A percentile compares a stretch with the other conserved stretches of the same genome.
phyloP scores from a whole-genome alignment of 2,888 invertebrate genomes.

The Drosophila colorata region DNA sequence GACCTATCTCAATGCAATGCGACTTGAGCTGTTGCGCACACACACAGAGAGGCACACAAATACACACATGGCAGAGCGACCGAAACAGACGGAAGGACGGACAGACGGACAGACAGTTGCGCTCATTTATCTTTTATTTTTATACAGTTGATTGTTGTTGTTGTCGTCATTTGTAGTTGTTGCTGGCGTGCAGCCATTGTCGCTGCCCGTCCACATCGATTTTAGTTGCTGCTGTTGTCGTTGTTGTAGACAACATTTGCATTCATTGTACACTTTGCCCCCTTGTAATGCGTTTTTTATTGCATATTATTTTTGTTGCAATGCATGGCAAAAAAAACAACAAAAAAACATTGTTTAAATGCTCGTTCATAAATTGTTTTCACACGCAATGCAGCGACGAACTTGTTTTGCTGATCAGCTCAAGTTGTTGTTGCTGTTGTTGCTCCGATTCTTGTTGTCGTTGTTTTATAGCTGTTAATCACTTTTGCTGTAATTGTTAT shows the following conservation, averaged over 20 bases:
- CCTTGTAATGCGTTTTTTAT: slow-evolving; percentile 66
- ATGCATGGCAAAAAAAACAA: slow-evolving; percentile 13
- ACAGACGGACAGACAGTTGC: slow-evolving; percentile 50
- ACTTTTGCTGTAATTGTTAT: slow-evolving; percentile 67
- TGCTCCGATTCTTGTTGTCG: slow-evolving; percentile 41
- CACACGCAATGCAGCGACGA: slow-evolving; percentile 61
- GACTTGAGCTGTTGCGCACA: slow-evolving; percentile 70
- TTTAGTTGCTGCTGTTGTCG: slow-evolving; percentile 29
- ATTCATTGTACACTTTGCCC: slow-evolving; percentile 74
- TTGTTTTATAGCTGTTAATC: slow-evolving; percentile 62
- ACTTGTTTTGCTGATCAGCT: slow-evolving; percentile 50
- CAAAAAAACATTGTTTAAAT: slow-evolving; percentile 47
- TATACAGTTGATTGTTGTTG: slow-evolving; percentile 53
- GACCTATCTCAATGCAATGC: slow-evolving; percentile 83
- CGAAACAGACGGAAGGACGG: slow-evolving; percentile 10
- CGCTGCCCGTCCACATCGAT: slow-evolving; percentile 51
- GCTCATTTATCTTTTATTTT: slow-evolving; percentile 78
- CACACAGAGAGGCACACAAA: slow-evolving; percentile 3
- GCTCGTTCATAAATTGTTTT: slow-evolving; percentile 65
- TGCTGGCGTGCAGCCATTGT: slow-evolving; percentile 65
- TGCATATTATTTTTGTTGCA: slow-evolving; percentile 50
- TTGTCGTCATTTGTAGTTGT: slow-evolving; percentile 42
- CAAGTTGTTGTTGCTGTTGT: slow-evolving; percentile 18
- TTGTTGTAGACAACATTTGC: slow-evolving; percentile 62
- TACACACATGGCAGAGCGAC: slow-evolving; percentile 23